These are phyloP conservation scores for Diplosoma virens DNA, from an alignment of 23 tunicate species.

Conservation along the genomic window DNA sequence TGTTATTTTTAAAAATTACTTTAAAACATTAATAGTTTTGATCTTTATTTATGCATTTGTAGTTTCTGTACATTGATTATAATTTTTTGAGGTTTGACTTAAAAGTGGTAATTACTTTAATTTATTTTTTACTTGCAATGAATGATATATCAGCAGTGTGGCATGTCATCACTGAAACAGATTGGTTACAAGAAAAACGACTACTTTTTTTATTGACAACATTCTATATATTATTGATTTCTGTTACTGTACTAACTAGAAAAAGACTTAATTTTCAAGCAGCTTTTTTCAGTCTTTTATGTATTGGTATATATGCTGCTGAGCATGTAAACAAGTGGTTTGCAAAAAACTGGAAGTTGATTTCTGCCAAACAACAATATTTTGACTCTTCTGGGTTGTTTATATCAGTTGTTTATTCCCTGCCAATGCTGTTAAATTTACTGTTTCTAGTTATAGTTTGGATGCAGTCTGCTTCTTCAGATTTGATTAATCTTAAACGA, in stretches of 20 bases:
- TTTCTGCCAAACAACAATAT: slow-evolving; percentile 59
- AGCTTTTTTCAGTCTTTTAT: slow-evolving; percentile 40
- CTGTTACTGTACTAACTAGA: slow-evolving; percentile 37
- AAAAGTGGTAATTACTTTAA: too few species aligned
- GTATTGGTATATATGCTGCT: slow-evolving; percentile 65
- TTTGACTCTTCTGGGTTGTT: slow-evolving; percentile 80
- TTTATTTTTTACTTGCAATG: slow-evolving; percentile 1
- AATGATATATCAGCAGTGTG: slow-evolving; percentile 6
- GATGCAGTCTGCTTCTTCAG: slow-evolving; percentile 23
- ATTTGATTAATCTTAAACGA: slow-evolving; percentile 4
- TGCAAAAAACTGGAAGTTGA: slow-evolving; percentile 57
- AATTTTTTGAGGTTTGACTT: neutral
- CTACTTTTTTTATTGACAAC: neutral
- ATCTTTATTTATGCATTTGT: too few species aligned
- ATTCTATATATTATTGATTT: neutral
- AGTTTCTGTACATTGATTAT: too few species aligned
- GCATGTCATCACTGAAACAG: slow-evolving; percentile 15
- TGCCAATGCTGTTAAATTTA: slow-evolving; percentile 59
- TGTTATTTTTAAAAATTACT: too few species aligned
- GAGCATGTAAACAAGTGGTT: slow-evolving; percentile 44
- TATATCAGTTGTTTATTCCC: slow-evolving; percentile 70
- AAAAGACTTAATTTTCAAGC: slow-evolving; percentile 38
- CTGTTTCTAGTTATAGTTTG: slow-evolving; percentile 39
- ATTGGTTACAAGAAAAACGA: slow-evolving; percentile 23
- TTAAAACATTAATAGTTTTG: too few species aligned